These are phyloP conservation scores for Polylopha cassiicola DNA, from an alignment of 2,888 invertebrate species.

Conservation along the genomic window DNA sequence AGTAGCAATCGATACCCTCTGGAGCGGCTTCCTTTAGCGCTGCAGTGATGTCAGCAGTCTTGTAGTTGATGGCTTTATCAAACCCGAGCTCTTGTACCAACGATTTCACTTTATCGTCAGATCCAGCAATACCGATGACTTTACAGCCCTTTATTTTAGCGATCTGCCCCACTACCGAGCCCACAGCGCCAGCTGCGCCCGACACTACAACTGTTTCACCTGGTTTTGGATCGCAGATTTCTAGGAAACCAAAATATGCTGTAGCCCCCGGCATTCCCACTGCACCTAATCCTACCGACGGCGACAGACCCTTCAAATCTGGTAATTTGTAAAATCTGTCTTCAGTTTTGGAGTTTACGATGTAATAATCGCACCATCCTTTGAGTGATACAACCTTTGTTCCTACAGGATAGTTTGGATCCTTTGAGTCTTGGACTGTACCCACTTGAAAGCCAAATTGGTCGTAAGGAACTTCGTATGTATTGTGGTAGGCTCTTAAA, in stretches of 20 bases:
- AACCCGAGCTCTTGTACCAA: conserved; percentile 78
- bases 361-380: conserved; percentile 80
- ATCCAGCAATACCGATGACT: conserved; percentile 75
- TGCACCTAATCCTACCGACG: conserved; percentile 67
- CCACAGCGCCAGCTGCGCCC: conserved; percentile 82
- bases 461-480: conserved; percentile 36
- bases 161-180: conserved; percentile 81
- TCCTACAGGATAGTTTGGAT: conserved; percentile 78
- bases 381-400: conserved; percentile 75
- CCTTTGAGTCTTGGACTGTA: conserved; percentile 78
- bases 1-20: conserved; percentile 81
- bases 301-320: conserved; percentile 68
- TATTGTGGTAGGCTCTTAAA: conserved; percentile 40
- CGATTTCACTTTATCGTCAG: conserved; percentile 80
- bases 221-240: conserved; percentile 77
- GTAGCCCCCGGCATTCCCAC: conserved; percentile 81
- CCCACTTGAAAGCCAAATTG: conserved; percentile 44
- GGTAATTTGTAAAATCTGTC: conserved; percentile 56
- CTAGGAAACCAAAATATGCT: conserved; percentile 80
- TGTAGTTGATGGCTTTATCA: conserved; percentile 82
- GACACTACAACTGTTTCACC: conserved; percentile 81
- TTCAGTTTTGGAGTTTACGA: conserved; percentile 30
- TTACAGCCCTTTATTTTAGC: conserved; percentile 74
- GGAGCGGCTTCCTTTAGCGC: conserved; percentile 75
- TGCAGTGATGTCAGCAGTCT: conserved; percentile 63